These are phyloP conservation scores for Pangasius djambal DNA, from an alignment of 2,797 vertebrate species.

Conservation along the genomic window DNA sequence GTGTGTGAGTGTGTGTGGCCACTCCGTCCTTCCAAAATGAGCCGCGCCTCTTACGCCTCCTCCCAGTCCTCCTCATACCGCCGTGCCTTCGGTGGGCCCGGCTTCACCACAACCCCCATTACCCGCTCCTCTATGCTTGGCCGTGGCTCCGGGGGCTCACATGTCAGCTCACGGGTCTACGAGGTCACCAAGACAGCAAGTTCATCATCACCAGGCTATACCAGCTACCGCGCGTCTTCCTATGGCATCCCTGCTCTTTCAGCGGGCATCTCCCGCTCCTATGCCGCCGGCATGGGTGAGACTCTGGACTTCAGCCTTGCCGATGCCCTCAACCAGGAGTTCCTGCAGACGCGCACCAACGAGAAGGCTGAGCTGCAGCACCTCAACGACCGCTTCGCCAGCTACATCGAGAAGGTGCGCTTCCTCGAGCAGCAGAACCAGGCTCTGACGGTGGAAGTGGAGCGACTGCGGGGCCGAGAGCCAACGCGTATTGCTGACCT, in stretches of 20 bases:
- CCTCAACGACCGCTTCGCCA: constrained; percentile 89
- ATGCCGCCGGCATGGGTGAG: constrained; percentile 81
- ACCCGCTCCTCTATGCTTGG: constrained; percentile 70
- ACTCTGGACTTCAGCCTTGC: constrained; percentile 92
- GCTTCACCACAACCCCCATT: constrained; percentile 85
- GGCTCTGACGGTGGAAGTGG: constrained; percentile 85
- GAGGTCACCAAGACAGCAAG: constrained; percentile 80
- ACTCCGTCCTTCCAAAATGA: constrained; percentile 67
- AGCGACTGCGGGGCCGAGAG: constrained; percentile 87
- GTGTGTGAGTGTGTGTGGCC: constrained; percentile 35
- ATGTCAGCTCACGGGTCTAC: constrained; percentile 83
- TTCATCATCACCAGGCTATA: constrained; percentile 70
- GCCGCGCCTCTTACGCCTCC: constrained; percentile 80
- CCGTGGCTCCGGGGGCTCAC: constrained; percentile 68
- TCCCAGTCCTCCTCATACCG: constrained; percentile 83
- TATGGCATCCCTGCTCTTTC: constrained; percentile 55
- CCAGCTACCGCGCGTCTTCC: constrained; percentile 68
- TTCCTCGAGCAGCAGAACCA: constrained; percentile 89
- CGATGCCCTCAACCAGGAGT: constrained; percentile 94
- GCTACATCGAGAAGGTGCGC: constrained; percentile 88
- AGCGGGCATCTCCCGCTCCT: constrained; percentile 65
- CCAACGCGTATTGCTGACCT: constrained; percentile 86
- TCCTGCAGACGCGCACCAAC: constrained; percentile 91
- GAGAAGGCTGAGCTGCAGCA: constrained; percentile 95
- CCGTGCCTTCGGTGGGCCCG: constrained; percentile 87